These are phyloP conservation scores for Alosa sapidissima DNA, from an alignment of 2,797 vertebrate species.

Conservation along the genomic window DNA sequence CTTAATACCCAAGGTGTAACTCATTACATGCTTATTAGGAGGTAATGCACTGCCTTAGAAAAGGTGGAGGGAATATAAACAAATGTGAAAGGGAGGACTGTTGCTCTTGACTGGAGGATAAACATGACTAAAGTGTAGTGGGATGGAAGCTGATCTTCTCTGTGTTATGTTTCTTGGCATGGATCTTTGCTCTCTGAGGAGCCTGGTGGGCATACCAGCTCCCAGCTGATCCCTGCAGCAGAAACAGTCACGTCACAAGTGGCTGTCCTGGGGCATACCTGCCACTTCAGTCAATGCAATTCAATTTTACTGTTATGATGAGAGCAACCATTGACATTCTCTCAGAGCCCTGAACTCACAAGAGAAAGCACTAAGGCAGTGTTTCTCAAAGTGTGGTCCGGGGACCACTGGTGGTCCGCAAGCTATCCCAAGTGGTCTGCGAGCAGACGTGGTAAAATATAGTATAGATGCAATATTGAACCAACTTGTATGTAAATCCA, in stretches of 20 bases:
- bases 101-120: conserved; percentile 33
- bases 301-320: too few species aligned
- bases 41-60: conserved; percentile 28
- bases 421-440: too few species aligned
- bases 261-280: not conserved
- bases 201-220: conserved; percentile 1
- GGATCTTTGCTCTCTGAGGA: not conserved
- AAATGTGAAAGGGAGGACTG: conserved; percentile 26
- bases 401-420: too few species aligned
- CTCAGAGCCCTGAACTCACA: too few species aligned
- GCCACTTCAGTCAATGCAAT: not conserved
- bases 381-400: too few species aligned
- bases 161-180: conserved; percentile 16
- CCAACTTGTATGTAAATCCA: too few species aligned
- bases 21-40: conserved; percentile 43
- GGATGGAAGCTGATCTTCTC: conserved; percentile 9
- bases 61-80: conserved; percentile 27
- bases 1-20: conserved; percentile 30
- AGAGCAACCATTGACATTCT: too few species aligned
- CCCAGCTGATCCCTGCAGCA: not conserved
- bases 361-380: too few species aligned
- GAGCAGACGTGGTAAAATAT: too few species aligned
- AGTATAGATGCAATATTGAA: too few species aligned
- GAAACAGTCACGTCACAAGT: not conserved
- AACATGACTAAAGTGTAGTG: conserved; percentile 37